Percentiles rank a stretch among this genome's conserved stretches.
These are phyloP conservation scores for Platysteira castanea DNA, from an alignment of 2,113 vertebrate genomes.

Conservation along the genomic window DNA sequence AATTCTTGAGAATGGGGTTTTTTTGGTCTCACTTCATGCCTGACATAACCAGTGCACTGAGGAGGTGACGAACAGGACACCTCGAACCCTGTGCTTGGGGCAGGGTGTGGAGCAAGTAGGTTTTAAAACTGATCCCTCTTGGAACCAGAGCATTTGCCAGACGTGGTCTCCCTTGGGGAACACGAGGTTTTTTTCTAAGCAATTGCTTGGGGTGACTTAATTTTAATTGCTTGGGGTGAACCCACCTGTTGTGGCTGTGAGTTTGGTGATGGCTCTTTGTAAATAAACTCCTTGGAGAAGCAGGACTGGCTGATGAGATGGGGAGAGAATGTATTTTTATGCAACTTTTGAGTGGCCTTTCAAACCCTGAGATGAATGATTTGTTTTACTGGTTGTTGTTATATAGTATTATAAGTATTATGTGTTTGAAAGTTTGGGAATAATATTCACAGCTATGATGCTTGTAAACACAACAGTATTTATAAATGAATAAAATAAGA, in stretches of 20 bases:
- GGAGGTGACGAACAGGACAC: neutral
- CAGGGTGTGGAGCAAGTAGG: neutral
- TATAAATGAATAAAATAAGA: conserved; percentile 80
- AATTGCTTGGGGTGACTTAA: conserved; percentile 33
- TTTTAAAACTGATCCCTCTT: neutral
- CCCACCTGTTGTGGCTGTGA: neutral
- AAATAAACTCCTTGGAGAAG: conserved; percentile 68
- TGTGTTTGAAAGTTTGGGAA: conserved; percentile 77
- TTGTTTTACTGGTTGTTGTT: conserved; percentile 74
- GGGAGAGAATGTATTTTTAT: conserved; percentile 82
- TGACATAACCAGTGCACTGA: neutral
- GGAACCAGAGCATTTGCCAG: conserved; percentile 43
- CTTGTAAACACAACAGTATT: conserved; percentile 83
- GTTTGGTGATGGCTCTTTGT: conserved; percentile 60
- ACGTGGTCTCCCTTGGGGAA: neutral
- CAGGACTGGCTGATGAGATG: conserved; percentile 52
- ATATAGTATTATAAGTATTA: conserved; percentile 72
- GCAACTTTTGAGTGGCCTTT: conserved; percentile 82
- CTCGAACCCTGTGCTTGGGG: neutral
- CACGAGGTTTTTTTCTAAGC: conserved; percentile 8
- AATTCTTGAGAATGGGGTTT: neutral
- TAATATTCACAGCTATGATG: conserved; percentile 77
- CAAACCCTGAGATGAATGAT: conserved; percentile 72
- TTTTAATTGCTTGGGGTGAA: conserved; percentile 52
- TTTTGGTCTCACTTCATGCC: neutral